Base-by-base conservation (phyloP, 2,888 invertebrate genomes). In the Drosophila birchii region DNA sequence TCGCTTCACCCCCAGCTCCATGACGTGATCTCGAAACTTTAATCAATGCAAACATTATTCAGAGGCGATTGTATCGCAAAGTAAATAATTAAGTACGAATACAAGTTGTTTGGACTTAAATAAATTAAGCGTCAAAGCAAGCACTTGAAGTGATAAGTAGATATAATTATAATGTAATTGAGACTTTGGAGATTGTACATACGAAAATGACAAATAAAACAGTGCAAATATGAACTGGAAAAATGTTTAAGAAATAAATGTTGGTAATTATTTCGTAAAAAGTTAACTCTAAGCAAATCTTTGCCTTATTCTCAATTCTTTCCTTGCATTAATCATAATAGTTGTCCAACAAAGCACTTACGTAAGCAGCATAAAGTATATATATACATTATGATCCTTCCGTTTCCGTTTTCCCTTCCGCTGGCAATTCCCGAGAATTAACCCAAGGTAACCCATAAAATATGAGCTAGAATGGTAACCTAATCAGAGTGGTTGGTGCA, bases 41-140 rank as follows among this genome's bases (percentile, higher is more conserved):
- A 68, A 70, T 68, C 58, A 49, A 69, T 69, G 68, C 36, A 69
- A 69, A 69, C 45, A 71, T 60, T 68, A 60, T 55, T 49, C 55
- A 34, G 29, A 34, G 29, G 29, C n/a, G 69, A 85, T 79, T 75
- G 61, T 80, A 72, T 71, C 80, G 62, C 36, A 6, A 18, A 29
- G 49, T 62, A 73, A 70, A 54, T 54, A 80, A 56, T 58, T 76
- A 39, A 57, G 60, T 23, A 51, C 53, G 49, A 18, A 47, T 38
- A 34, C 57, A 49, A 69, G 68, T 57, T 56, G 45, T 39, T 49
- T 23, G 39, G 72, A 61, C 72, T 71, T 72, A 43, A 70, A 70
- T 70, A 69, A 69, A 68, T 68, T 23, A 41, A 36, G 29, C 39
- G 68, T 14, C 70, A 36, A 57, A 23, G 57, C 20, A 57, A 41